These are phyloP conservation scores for Hemiprocne comata DNA, from an alignment of 2,113 vertebrate species.

Conservation along the genomic window DNA sequence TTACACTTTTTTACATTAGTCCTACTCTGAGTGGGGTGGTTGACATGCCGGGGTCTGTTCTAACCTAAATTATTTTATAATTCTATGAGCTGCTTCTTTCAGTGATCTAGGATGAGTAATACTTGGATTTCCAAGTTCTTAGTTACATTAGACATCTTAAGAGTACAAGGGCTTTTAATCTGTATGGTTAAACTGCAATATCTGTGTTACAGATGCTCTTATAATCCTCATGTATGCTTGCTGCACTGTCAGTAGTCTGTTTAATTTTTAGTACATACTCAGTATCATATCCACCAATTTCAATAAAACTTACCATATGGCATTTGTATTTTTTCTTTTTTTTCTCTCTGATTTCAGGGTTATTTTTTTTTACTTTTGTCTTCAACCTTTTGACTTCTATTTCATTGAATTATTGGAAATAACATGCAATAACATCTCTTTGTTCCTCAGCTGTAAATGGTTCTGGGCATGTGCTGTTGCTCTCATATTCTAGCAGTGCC, in stretches of 20 bases:
- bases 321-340: background rate
- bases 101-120: background rate
- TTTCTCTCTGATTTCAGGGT: background rate
- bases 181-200: background rate
- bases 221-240: background rate
- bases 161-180: background rate
- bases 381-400: background rate
- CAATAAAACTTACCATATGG: background rate
- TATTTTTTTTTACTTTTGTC: background rate
- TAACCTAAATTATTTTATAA: background rate
- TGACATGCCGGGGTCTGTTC: background rate
- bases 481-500: background rate
- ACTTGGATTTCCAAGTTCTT: background rate
- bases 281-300: background rate
- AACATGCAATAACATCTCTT: background rate
- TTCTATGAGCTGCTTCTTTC: background rate
- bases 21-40: background rate
- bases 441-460: background rate
- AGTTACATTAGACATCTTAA: background rate
- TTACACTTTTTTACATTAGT: background rate
- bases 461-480: background rate
- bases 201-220: background rate
- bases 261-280: background rate
- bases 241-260: background rate
- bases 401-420: background rate